Percentiles rank a stretch among this genome's conserved stretches.
Evolutionary conservation across 2,888 invertebrate species (phyloP).

Genomic region (Mechanitis messenoides): DNA sequence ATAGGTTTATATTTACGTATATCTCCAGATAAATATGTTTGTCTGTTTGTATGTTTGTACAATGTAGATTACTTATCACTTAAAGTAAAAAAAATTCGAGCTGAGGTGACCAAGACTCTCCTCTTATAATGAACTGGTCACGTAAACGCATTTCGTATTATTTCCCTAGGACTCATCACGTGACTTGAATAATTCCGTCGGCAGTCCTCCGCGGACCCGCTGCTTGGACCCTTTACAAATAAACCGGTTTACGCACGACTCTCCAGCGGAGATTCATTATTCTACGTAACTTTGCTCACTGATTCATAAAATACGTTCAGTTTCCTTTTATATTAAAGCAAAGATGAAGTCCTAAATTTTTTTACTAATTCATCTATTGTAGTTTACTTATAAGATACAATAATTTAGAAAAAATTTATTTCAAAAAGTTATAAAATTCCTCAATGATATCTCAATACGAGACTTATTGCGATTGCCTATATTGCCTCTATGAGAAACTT

Average conservation of each 20-base stretch:
- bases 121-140: constrained; percentile 75
- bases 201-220: constrained; percentile 50
- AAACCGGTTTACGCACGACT: constrained; percentile 76
- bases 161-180: constrained; percentile 74
- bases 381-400: neutral
- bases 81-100: constrained; percentile 33
- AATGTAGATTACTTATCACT: neutral
- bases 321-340: constrained; percentile 20
- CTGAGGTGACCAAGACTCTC: constrained; percentile 53
- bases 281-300: constrained; percentile 58
- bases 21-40: too few species aligned
- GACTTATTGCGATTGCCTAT: too few species aligned
- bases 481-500: too few species aligned
- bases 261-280: constrained; percentile 73
- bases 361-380: neutral
- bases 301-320: constrained; percentile 41
- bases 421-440: too few species aligned
- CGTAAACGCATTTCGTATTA: constrained; percentile 77
- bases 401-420: too few species aligned
- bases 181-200: constrained; percentile 69
- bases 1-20: too few species aligned
- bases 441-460: too few species aligned
- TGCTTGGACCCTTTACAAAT: constrained; percentile 72
- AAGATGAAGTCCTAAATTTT: neutral
- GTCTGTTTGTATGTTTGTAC: too few species aligned